Evolutionary conservation across 2,113 vertebrate species (phyloP).

Genomic region (Sigmodon hispidus): DNA sequence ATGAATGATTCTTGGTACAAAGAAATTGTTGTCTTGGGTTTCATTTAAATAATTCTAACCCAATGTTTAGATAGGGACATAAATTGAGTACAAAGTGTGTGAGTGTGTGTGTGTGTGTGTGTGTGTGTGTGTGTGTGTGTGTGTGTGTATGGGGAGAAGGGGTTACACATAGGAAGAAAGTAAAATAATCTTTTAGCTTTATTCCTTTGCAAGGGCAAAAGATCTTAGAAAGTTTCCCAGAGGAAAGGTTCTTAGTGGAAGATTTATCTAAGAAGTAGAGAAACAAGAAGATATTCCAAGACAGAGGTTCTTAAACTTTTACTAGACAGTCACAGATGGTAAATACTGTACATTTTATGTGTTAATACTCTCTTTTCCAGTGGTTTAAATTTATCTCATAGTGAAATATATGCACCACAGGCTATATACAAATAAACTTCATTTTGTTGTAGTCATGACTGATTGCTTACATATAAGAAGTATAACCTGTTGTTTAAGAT

Average conservation of each 20-base stretch:
- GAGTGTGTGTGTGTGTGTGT: too few species aligned
- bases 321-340: neutral
- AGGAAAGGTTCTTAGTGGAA: neutral
- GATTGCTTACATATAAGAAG: neutral
- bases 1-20: neutral
- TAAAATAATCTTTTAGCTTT: neutral
- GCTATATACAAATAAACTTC: neutral
- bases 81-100: neutral
- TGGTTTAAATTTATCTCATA: neutral
- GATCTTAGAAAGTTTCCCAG: conserved; percentile 15
- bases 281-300: neutral
- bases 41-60: conserved; percentile 2
- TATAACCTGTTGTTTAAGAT: neutral
- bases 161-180: neutral
- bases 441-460: neutral
- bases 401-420: neutral
- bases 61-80: neutral
- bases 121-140: too few species aligned
- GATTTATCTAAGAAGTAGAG: neutral
- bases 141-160: too few species aligned
- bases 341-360: conserved; percentile 37
- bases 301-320: neutral
- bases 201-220: neutral
- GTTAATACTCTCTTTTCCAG: neutral
- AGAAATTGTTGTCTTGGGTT: neutral